Conservation (phyloP, 2,888 invertebrate genomes). For the Crepidodera aurea region DNA sequence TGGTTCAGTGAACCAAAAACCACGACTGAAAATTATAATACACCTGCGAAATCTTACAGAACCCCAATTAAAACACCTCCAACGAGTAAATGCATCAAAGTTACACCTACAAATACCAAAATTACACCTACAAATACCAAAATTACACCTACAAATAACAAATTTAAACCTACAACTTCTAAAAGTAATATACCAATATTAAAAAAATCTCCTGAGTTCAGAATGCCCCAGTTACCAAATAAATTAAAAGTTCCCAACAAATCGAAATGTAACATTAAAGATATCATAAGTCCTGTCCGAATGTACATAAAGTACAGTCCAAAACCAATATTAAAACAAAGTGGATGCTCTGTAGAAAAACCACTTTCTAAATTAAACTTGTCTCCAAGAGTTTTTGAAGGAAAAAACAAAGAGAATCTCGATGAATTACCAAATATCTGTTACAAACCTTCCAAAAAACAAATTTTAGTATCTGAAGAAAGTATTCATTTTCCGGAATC, state of each 20-base stretch:
- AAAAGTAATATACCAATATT: constrained; percentile 8
- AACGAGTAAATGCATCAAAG: no score
- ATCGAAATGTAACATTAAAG: no score
- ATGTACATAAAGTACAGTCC: constrained; percentile 38
- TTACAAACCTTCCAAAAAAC: constrained; percentile 28
- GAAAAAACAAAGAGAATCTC: constrained; percentile 8
- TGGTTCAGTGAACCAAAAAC: background rate
- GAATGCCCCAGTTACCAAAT: background rate
- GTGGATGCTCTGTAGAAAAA: background rate
- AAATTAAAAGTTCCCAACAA: no score
- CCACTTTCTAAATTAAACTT: background rate
- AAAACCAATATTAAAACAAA: constrained; percentile 23
- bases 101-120: no score
- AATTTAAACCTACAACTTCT: background rate
- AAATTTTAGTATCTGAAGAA: constrained; percentile 11
- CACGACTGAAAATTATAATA: background rate
- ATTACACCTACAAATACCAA: no score
- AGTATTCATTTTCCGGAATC: constrained; percentile 6
- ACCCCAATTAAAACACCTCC: background rate
- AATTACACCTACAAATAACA: background rate
- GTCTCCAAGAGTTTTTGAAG: background rate
- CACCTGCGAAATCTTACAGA: background rate
- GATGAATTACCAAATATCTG: background rate
- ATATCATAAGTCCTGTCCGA: constrained; percentile 32
- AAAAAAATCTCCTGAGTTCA: constrained; percentile 15